A percentile compares a stretch with the other conserved stretches of the same genome.
Evolutionary conservation across 2,888 invertebrate species (phyloP).

Genomic region (Synanthedon formicaeformis): DNA sequence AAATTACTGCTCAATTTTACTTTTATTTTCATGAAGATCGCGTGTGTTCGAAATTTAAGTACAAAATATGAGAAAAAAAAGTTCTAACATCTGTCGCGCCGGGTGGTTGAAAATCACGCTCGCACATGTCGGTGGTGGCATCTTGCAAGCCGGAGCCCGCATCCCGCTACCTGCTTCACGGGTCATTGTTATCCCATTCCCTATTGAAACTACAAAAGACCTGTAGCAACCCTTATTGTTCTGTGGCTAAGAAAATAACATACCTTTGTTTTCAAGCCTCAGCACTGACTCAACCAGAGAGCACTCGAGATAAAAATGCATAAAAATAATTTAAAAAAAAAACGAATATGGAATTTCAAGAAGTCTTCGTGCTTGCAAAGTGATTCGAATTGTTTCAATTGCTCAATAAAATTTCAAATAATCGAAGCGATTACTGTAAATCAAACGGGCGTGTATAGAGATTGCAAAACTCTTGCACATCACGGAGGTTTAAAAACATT

Average conservation of each 20-base stretch:
- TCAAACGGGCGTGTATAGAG: conserved; percentile 11
- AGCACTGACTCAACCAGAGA: conserved; percentile 1
- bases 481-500: conserved; percentile 27
- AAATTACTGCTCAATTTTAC: background rate
- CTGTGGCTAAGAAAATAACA: conserved; percentile 37
- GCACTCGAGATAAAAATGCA: conserved; percentile 18
- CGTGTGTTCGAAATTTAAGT: background rate
- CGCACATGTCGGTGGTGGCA: conserved; percentile 33
- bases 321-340: background rate
- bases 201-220: conserved; percentile 28
- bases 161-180: conserved; percentile 53
- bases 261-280: conserved; percentile 33
- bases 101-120: conserved; percentile 36
- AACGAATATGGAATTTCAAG: background rate
- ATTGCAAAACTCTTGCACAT: conserved; percentile 13
- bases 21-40: background rate
- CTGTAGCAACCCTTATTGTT: conserved; percentile 49
- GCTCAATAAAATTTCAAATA: conserved; percentile 17
- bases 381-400: conserved; percentile 2
- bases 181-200: conserved; percentile 38
- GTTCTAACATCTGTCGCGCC: conserved; percentile 37
- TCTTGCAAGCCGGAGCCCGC: conserved; percentile 38
- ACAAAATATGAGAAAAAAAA: conserved; percentile 7
- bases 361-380: background rate
- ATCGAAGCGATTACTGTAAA: conserved; percentile 15